Base-by-base conservation (phyloP, 1,140 invertebrate species). In the Coelopa frigida region DNA sequence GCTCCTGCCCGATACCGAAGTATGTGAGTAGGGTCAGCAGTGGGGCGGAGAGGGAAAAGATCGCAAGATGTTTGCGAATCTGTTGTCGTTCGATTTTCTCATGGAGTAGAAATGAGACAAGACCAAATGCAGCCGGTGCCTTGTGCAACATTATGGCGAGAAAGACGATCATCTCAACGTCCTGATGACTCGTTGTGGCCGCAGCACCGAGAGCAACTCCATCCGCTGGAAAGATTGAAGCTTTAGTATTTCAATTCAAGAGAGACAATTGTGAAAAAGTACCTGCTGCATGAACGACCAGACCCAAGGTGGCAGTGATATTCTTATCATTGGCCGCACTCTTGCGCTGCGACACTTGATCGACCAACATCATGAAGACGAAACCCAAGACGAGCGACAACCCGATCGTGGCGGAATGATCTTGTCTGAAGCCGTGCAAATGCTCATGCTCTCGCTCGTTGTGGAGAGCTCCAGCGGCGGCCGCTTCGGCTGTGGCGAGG, bases 61-160 rank as follows among this genome's bases (percentile, higher is more conserved):
- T 78, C n/a, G 94, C 70, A 21, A 99, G 74, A 74, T 99, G 94
- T 59, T 81, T 84, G 29, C 87, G 73, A 56, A 98, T 95, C 54
- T 83, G 77, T 52, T 61, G 77, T 60, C 78, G 73, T 52, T 98
- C 94, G 8, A 99, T 78, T 3, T 92, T 91, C 68, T 94, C 94
- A 64, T 97, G 92, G 47, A 99, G 70, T 38, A 99, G 73, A 72
- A 98, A 98, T 23, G 94, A 96, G 11, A 98, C 94, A 3, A 99
- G 75, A 26, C 95, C 96, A 78, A 99, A 99, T 6, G 96, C 92
- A 20, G 96, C 94, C 4, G 96, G 96, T 11, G 93, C 94, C 75
- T 99, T 99, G 62, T 99, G 96, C 12, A 99, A 73, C 94, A 99
- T 98, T 51, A 99, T 98, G 20, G 96, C 96, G 26, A 96, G 68